Evolutionary conservation across 1,140 invertebrate species (phyloP), one percentile per base, ranked within the genome.

Genomic region (Nilaparvata lugens): DNA sequence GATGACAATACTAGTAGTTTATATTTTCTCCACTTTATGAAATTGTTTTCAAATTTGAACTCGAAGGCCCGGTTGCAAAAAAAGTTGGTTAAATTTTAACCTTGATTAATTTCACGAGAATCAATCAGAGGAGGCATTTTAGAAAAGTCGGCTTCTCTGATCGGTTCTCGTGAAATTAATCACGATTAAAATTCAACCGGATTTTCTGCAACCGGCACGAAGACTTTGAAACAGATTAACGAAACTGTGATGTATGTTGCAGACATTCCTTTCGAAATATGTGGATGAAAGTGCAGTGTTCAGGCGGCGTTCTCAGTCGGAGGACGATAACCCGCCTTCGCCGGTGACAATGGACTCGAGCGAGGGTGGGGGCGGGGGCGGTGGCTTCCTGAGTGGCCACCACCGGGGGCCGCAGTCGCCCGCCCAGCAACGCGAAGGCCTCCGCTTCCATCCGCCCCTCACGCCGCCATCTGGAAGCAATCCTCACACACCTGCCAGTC

Each of bases 251-350:
- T 35, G 13, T 64, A 51, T 58, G 52, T 69, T 71, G 2, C 66
- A 88, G 84, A 82, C 88, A 0, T 97, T 97, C 73, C 74, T 97
- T 6, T 93, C 89, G 3, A 91, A 95, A 73, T 96, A 95, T 71
- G 91, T 95, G 9, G 93, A 95, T 66, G 93, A 97, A 69, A 88
- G 83, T 58, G 87, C 88, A 1, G 81, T 88, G 35, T 84, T 86
- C 71, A 76, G 91, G 42, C 74, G 93, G 1, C 78, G 89, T 56
- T 91, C 89, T 4, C 85, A 95, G 62, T 91, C 90, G 14, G 94
- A 97, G 72, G 95, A 98, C 70, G 94, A 97, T 68, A 96, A 97
- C 78, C 94, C 94, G 11, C 90, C 93, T 0, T 97, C 93, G 2
- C 92, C 93, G 0, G 87, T 94, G 57, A 84, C 89, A 5, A 79